Percentiles rank a stretch among this genome's conserved stretches.
These are phyloP conservation scores for Anthopleura sola DNA, from an alignment of 64 coral and sea anemone species.

Conservation along the genomic window DNA sequence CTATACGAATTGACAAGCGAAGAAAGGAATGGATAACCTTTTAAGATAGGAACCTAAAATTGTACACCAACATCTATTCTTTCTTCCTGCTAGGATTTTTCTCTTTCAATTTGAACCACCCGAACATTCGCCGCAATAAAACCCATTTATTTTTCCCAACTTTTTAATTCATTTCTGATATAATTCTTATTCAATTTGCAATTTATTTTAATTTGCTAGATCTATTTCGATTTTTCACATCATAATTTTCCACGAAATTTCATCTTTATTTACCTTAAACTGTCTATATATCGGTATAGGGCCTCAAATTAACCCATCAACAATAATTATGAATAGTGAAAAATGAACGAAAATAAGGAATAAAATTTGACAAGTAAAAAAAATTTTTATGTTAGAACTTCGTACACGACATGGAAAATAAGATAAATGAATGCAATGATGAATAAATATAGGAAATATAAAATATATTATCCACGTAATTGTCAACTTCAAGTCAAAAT, in stretches of 20 bases:
- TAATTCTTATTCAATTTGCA: too few species aligned
- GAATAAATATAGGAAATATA: neutral
- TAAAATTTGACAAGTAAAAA: neutral
- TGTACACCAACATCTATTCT: neutral
- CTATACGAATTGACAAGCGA: neutral
- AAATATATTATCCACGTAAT: neutral
- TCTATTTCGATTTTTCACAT: too few species aligned
- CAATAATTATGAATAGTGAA: neutral
- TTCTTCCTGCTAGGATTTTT: neutral
- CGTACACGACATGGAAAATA: neutral
- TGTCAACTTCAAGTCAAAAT: neutral
- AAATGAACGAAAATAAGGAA: neutral
- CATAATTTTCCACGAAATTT: too few species aligned
- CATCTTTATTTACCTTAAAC: too few species aligned
- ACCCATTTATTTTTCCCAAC: neutral
- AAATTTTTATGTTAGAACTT: too few species aligned
- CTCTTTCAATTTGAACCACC: neutral
- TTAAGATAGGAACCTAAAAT: neutral
- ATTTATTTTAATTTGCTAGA: too few species aligned
- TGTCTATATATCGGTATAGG: too few species aligned
- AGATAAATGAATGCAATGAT: neutral
- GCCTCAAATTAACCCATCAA: too few species aligned
- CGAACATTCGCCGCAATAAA: neutral
- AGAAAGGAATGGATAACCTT: neutral
- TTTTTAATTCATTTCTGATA: too few species aligned